Conservation (phyloP, 1,140 invertebrate species). For the Sycobia sp. region DNA sequence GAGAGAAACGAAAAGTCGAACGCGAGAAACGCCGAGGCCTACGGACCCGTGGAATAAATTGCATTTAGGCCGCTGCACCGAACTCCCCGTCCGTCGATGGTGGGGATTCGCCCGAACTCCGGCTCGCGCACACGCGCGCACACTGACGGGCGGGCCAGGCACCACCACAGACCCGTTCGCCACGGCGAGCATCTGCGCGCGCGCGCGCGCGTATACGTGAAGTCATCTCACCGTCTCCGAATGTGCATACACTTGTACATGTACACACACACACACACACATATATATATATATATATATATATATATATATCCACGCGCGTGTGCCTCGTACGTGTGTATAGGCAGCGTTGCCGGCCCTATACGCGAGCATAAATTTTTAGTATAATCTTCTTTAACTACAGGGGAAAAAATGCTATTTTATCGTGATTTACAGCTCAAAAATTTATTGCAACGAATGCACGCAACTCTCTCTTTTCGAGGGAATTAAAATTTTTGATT, state of each 20-base stretch:
- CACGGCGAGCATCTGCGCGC: slow-evolving; percentile 25
- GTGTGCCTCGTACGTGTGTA: too few relatives aligned
- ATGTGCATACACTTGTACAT: slow-evolving; percentile 17
- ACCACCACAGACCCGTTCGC: too few relatives aligned
- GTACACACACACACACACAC: too few relatives aligned
- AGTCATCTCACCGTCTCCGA: slow-evolving; percentile 30
- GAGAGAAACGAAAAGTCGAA: slow-evolving; percentile 45
- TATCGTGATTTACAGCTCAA: slow-evolving; percentile 12
- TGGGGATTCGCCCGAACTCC: slow-evolving; percentile 19
- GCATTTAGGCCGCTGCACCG: slow-evolving; percentile 57
- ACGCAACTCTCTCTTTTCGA: slow-evolving; percentile 3
- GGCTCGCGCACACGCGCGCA: neutral
- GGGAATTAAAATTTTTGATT: slow-evolving; percentile 25
- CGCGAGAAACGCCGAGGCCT: slow-evolving; percentile 41
- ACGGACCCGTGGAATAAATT: slow-evolving; percentile 51
- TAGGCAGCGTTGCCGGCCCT: slow-evolving; percentile 28
- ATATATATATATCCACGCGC: too few relatives aligned
- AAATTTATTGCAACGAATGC: slow-evolving; percentile 1
- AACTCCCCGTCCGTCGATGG: too few relatives aligned
- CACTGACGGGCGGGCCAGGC: neutral
- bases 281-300: too few relatives aligned
- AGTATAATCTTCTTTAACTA: slow-evolving; percentile 13
- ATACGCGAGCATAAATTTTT: slow-evolving; percentile 17
- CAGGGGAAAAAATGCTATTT: slow-evolving; percentile 14
- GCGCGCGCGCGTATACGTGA: too few relatives aligned